Evolutionary conservation across 2,888 invertebrate species (phyloP), one percentile per base, ranked within the genome.

Genomic region (Ophion costatus): DNA sequence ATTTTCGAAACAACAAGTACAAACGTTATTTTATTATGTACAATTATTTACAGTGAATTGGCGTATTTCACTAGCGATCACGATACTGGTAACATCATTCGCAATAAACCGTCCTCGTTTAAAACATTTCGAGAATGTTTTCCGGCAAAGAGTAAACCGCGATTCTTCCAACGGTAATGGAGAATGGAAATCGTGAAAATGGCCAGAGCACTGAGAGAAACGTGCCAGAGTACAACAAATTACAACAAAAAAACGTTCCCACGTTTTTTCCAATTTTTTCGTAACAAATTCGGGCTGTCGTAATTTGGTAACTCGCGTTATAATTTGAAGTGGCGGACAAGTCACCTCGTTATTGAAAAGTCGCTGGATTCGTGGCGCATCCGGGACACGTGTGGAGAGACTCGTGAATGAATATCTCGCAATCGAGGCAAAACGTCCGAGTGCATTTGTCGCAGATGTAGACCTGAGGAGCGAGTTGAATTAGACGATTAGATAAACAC

Each of bases 381-480:
- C 98, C 99, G 20, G 99, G 99, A 94, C 99, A 99, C 59, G 98
- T 97, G 94, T 99, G 99, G 77, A 99, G 94, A 0, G 98, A 97
- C 89, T 98, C 98, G 88, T 99, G 98, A 59, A 99, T 96, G 92
- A 98, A 98, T 89, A 98, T 95, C 95, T 99, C 99, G 95, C 99
- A 99, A 94, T 99, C 98, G 90, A 98, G 95, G 93, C 99, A 99
- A 94, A 98, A 99, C 82, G 95, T 94, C 92, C 97, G 96, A 6
- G 93, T 94, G 94, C 99, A 99, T 22, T 96, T 96, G 56, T 95
- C 95, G 94, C 99, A 99, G 61, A 96, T 95, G 93, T 97, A 98
- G 24, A 98, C 95, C 97, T 97, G 94, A 51, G 33, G 59, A 78
- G 63, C 10, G 14, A 61, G 22, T 20, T 33, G 0, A n/a, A 42